phyloP scores from a whole-genome alignment of 2,797 vertebrate genomes.

The Sparidentex hasta region DNA sequence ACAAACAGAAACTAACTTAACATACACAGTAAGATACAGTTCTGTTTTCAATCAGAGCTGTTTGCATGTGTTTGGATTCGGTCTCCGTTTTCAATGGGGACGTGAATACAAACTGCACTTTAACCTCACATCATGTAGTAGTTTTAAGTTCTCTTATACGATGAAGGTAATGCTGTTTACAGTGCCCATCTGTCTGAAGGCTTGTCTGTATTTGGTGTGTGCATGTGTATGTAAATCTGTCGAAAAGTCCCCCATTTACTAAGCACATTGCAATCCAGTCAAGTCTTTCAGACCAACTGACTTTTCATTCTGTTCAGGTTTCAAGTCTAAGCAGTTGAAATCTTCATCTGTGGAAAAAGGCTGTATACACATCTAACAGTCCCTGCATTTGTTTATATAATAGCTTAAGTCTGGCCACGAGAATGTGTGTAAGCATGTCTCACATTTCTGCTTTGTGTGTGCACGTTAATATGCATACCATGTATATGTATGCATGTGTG shows the following conservation, averaged over 20 bases:
- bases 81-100: slow-evolving; percentile 75
- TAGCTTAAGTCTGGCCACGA: slow-evolving; percentile 89
- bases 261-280: slow-evolving; percentile 83
- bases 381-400: slow-evolving; percentile 88
- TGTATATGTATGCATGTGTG: slow-evolving; percentile 69
- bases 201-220: slow-evolving; percentile 85
- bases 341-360: slow-evolving; percentile 88
- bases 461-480: slow-evolving; percentile 79
- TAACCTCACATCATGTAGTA: slow-evolving; percentile 80
- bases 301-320: slow-evolving; percentile 84
- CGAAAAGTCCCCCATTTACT: slow-evolving; percentile 83
- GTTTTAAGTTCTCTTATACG: slow-evolving; percentile 77
- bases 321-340: slow-evolving; percentile 89
- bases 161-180: slow-evolving; percentile 86
- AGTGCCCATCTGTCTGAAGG: slow-evolving; percentile 84
- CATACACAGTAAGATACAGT: slow-evolving; percentile 86
- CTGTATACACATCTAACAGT: slow-evolving; percentile 87
- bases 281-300: slow-evolving; percentile 84
- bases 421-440: slow-evolving; percentile 88
- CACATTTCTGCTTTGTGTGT: slow-evolving; percentile 85
- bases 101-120: slow-evolving; percentile 83
- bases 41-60: slow-evolving; percentile 83
- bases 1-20: slow-evolving; percentile 64
- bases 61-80: slow-evolving; percentile 84
- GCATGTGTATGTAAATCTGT: slow-evolving; percentile 85